Percentiles rank a stretch among this genome's conserved stretches.
phyloP scores from a whole-genome alignment of 2,797 vertebrate genomes.

The Austrolebias charrua region DNA sequence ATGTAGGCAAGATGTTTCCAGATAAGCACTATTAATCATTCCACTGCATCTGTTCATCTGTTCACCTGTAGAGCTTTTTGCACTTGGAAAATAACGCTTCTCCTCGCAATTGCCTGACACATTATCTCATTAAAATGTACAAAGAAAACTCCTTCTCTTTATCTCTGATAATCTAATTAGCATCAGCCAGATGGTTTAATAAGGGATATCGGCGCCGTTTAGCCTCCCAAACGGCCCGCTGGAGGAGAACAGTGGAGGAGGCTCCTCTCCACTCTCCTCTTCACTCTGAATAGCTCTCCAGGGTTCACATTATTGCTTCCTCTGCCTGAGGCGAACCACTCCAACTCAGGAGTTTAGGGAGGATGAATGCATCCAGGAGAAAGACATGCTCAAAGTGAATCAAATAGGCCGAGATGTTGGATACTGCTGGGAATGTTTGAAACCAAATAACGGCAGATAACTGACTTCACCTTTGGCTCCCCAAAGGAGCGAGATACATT shows the following conservation, averaged over 20 bases:
- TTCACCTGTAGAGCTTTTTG: conserved; percentile 78
- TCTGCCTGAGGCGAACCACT: conserved; percentile 83
- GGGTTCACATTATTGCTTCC: conserved; percentile 85
- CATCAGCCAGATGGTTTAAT: conserved; percentile 89
- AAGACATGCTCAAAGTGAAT: conserved; percentile 78
- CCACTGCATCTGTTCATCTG: conserved; percentile 75
- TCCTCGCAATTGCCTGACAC: conserved; percentile 79
- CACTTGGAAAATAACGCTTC: conserved; percentile 69
- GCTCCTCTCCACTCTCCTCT: conserved; percentile 75
- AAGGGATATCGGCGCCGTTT: conserved; percentile 83
- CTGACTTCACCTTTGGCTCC: conserved; percentile 73
- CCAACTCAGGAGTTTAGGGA: conserved; percentile 81
- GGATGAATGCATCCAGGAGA: conserved; percentile 80
- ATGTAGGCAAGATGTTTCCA: conserved; percentile 76
- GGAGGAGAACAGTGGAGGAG: conserved; percentile 79
- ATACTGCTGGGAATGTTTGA: conserved; percentile 78
- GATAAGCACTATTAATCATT: conserved; percentile 80
- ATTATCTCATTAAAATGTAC: conserved; percentile 88
- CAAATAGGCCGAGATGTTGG: conserved; percentile 77
- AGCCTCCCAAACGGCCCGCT: conserved; percentile 84
- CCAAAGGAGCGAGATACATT: conserved; percentile 63
- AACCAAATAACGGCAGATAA: conserved; percentile 79
- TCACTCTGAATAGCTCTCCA: conserved; percentile 83
- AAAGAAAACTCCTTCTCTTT: conserved; percentile 87
- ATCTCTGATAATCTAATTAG: conserved; percentile 89